Evolutionary conservation across 1,140 invertebrate genomes (phyloP), one percentile per base, ranked within the genome.

Genomic region (Pantala flavescens): DNA sequence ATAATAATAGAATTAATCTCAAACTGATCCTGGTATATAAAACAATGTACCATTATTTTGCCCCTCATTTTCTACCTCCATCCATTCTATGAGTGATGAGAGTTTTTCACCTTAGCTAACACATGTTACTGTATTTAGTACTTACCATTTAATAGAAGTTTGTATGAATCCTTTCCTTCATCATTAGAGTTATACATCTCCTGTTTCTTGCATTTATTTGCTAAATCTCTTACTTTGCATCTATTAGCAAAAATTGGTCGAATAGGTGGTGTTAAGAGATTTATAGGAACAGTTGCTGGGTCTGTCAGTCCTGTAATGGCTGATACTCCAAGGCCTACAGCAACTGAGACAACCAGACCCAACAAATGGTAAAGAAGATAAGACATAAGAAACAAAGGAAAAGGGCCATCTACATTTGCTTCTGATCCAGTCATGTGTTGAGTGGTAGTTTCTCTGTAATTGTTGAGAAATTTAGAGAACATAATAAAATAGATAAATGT

Each of bases 321-420:
- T 71, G 92, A 94, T 0, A 93, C 87, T 0, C 88, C 42, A 42
- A 92, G 80, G 0, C 93, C 93, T 14, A 91, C 82, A 1, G 91
- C 76, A 36, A 94, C 82, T 0, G 93, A 93, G 0, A 89, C 82
- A 0, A 88, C 76, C 71, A 88, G 90, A 0, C 91, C 93, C 19
- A 93, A 88, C 36, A 87, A 87, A 21, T 90, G 89, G 80, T 91
- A 92, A 90, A 90, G 92, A 76, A 92, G 82, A 81, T 91, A 93
- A 36, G 90, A 91, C 70, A 91, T 83, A 79, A 87, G 82, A 79
- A 87, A 63, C 49, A 21, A 12, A 16, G 49, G 49, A 14, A 63
- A 21, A 63, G 49, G 16, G 12, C 16, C 49, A 63, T 63, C 28
- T 5, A 2, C 28, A 36, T 36, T 9, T 36, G 28, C 28, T 36